Conservation (phyloP, 2,888 invertebrate genomes). For the Dioctria rufipes region DNA sequence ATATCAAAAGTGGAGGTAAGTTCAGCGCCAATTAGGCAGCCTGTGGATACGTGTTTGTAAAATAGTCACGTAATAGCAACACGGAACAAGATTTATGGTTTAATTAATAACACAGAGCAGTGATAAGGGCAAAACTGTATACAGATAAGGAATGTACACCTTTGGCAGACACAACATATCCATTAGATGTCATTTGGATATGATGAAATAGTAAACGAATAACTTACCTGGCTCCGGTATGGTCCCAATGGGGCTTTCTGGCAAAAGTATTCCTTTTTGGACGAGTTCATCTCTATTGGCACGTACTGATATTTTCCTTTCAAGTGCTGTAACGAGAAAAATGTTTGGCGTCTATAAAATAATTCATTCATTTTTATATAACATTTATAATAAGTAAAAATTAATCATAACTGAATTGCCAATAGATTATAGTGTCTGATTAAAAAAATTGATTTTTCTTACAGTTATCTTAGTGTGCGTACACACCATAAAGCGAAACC, state of each 20-base stretch:
- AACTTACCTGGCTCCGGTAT: slow-evolving; percentile 86
- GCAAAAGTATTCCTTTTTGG: slow-evolving; percentile 94
- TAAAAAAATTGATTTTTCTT: neutral
- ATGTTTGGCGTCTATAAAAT: neutral
- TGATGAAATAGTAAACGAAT: slow-evolving; percentile 8
- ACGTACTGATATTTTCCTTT: slow-evolving; percentile 98
- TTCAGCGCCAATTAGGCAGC: slow-evolving; percentile 10
- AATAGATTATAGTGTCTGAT: too few relatives aligned
- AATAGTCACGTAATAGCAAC: slow-evolving; percentile 32
- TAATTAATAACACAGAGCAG: slow-evolving; percentile 6
- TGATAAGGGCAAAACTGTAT: neutral
- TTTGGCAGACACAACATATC: neutral
- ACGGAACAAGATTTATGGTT: slow-evolving; percentile 40
- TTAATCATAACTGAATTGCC: neutral
- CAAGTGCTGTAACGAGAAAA: slow-evolving; percentile 82
- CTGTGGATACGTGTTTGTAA: slow-evolving; percentile 11
- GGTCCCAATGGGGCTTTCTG: slow-evolving; percentile 88
- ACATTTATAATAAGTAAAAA: neutral
- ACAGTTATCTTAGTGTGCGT: neutral
- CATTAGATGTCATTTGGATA: slow-evolving; percentile 15
- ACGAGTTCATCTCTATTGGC: slow-evolving; percentile 97
- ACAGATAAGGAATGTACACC: too few relatives aligned
- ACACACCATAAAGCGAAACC: neutral
- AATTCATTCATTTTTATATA: slow-evolving; percentile 15
- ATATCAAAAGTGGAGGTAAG: neutral